Evolutionary conservation across 2,113 vertebrate species (phyloP), one percentile per base, ranked within the genome.

Genomic region (Illadopsis cleaveri): DNA sequence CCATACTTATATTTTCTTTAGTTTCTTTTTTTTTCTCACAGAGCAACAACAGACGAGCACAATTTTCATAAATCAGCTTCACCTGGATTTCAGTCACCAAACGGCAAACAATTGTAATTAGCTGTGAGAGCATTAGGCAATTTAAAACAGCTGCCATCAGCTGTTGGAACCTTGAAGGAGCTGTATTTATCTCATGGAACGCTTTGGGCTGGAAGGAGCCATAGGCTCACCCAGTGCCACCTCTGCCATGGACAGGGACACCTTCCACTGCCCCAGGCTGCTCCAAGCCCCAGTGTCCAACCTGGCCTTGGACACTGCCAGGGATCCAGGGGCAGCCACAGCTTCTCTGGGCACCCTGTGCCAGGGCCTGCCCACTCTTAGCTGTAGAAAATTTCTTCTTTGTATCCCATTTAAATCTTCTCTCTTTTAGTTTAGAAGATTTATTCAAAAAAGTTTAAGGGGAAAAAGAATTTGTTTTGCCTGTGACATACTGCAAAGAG

Each of bases 201-300:
- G 7, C 9, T 45, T 80, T 66, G 20, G 7, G 22, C 3, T 53
- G 35, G 24, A 30, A 91, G 6, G 47, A 27, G 38, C 6, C 11
- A 44, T 4, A 57, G 38, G 1, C 22, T 1, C 51, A 16, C 1
- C 18, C n/a, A 8, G 7, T 21, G 1, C 42, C 62, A 33, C 23
- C 79, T 23, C 28, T 14, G 42, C 35, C 53, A 28, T n/a, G 44
- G 5, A 7, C 11, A 65, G 45, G 25, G 35, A 50, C 20, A 28
- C 6, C 54, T 70, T 1, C 25, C 33, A 64, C 30, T 21, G 44
- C 9, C 27, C 27, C 48, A 60, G 37, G 30, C 24, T 65, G 33
- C 45, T 54, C 33, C 60, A 6, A 86, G 28, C 9, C 33, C n/a
- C 21, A 6, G 0, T 28, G 42, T 50, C 45, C 22, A 37, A 0